phyloP scores from a whole-genome alignment of 1,140 invertebrate species.

The Zeugodacus cucurbitae region DNA sequence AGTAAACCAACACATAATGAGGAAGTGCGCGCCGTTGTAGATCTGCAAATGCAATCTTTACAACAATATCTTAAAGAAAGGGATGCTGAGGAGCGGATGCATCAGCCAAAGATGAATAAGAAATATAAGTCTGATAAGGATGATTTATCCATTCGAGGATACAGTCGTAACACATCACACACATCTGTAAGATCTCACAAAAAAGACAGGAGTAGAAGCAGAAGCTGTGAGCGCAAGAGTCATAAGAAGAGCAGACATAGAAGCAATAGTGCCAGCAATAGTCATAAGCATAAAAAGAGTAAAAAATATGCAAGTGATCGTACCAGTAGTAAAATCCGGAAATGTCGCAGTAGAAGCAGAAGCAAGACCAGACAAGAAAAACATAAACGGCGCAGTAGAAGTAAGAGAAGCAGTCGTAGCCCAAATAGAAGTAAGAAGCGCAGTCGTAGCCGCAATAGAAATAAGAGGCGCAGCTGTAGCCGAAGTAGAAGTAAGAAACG shows the following conservation, averaged over 20 bases:
- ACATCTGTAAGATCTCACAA: neutral
- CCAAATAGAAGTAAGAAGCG: neutral
- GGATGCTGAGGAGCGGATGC: neutral
- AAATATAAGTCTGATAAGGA: neutral
- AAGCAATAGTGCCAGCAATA: neutral
- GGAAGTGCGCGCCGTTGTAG: constrained; percentile 54
- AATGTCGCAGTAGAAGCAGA: neutral
- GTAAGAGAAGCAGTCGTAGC: no score
- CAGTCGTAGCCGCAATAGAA: neutral
- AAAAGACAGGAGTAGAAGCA: neutral
- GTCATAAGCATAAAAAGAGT: neutral
- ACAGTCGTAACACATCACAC: neutral
- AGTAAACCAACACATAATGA: constrained; percentile 56
- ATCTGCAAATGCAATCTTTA: constrained; percentile 57
- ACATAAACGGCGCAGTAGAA: neutral
- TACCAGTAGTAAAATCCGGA: constrained; percentile 3
- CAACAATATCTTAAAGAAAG: constrained; percentile 41
- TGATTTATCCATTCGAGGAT: no score
- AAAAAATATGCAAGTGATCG: neutral
- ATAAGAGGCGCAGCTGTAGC: no score
- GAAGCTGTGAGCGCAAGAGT: neutral
- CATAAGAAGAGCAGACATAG: neutral
- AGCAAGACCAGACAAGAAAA: neutral
- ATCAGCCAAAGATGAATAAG: neutral
- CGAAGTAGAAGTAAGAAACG: neutral